Conservation (phyloP, 2,888 invertebrate genomes). For the Marasmarcha lunaedactyla region DNA sequence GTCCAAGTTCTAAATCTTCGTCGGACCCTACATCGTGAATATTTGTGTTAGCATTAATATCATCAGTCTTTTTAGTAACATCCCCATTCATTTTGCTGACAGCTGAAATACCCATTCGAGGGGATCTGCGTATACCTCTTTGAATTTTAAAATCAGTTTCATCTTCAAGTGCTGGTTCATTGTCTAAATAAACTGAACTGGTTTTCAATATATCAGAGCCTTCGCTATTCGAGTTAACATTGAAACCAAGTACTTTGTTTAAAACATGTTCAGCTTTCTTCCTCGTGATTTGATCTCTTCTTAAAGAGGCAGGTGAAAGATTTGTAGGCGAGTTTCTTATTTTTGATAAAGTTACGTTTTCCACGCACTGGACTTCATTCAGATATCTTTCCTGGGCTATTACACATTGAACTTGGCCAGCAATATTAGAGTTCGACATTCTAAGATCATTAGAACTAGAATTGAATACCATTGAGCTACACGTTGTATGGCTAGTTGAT, state of each 20-base stretch:
- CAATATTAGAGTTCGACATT: slow-evolving; percentile 59
- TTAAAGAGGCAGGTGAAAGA: slow-evolving; percentile 44
- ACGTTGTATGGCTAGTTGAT: slow-evolving; percentile 63
- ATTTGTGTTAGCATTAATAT: slow-evolving; percentile 39
- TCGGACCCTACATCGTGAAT: slow-evolving; percentile 47
- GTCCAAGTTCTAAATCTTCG: slow-evolving; percentile 73
- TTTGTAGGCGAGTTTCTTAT: slow-evolving; percentile 34
- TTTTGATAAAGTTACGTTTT: slow-evolving; percentile 58
- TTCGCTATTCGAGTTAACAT: slow-evolving; percentile 54
- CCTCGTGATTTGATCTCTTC: slow-evolving; percentile 55
- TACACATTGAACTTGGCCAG: slow-evolving; percentile 62
- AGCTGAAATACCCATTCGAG: slow-evolving; percentile 58
- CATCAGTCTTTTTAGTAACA: slow-evolving; percentile 41
- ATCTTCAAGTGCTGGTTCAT: slow-evolving; percentile 51
- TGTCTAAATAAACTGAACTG: slow-evolving; percentile 57
- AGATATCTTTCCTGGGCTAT: slow-evolving; percentile 66
- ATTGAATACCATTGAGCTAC: slow-evolving; percentile 67
- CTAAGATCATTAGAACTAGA: slow-evolving; percentile 62
- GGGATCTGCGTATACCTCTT: slow-evolving; percentile 50
- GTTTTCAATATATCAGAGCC: slow-evolving; percentile 52
- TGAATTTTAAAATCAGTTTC: slow-evolving; percentile 53
- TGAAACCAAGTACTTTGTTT: slow-evolving; percentile 61
- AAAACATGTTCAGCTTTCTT: slow-evolving; percentile 61
- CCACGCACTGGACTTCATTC: slow-evolving; percentile 61
- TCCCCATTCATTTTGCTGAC: slow-evolving; percentile 64